Base-by-base conservation (phyloP, 2,113 vertebrate genomes). In the Hylia prasina region DNA sequence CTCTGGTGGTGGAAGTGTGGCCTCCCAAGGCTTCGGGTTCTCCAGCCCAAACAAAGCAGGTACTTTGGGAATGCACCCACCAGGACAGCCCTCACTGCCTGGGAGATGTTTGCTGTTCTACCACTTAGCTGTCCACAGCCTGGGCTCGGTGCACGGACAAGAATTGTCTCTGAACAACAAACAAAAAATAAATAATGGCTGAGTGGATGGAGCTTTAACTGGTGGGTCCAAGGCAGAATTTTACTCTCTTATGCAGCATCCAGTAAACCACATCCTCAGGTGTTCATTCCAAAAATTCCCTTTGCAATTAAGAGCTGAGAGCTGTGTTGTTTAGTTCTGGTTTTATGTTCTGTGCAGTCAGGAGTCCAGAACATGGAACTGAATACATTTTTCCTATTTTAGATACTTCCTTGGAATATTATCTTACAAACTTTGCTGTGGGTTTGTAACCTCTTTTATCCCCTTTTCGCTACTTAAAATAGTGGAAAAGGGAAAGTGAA, bases 21-120 rank as follows among this genome's bases (percentile, higher is more conserved):
- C 99, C 0, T 96, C 98, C 12, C 99, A 99, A 93, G 99, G 99
- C 71, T 99, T 99, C 9, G 99, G 99, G 7, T 99, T 99, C 92
- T 94, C 98, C 69, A 97, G 97, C 50, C 98, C 99, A 2, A 93
- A 97, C 83, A 99, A 99, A 98, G 82, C 98, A 98, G 98, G 99
- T 99, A 98, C 57, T 81, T 78, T n/a, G 35, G 27, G 47, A 31
- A n/a, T 42, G 45, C 71, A 11, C 56, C 48, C 61, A 1, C 53
- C 42, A 2, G 42, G 28, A 78, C 42, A 42, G 1, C 28, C n/a
- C 57, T 22, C 1, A 0, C 31, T 50, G 33, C 1, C 27, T 70
- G 58, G 40, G 47, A 70, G 50, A 3, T 51, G 5, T 33, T 89
- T 86, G 27, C 56, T 56, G 18, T 72, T 79, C 37, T 40, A 0